A percentile compares a stretch with the other conserved stretches of the same genome.
phyloP scores from a whole-genome alignment of 2,113 vertebrate species.

The Lophius piscatorius region DNA sequence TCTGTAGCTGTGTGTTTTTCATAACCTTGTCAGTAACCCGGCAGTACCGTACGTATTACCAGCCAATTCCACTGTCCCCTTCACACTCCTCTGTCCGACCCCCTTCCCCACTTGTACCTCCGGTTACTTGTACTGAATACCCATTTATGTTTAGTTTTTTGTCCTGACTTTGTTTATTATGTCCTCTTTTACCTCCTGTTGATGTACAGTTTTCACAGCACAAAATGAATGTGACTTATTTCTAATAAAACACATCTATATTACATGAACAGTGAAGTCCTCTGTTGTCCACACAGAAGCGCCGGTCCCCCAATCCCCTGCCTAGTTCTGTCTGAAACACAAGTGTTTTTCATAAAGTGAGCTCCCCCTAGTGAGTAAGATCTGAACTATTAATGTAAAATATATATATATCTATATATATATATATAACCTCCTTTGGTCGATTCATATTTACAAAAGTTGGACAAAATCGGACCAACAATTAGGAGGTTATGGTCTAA shows the following conservation, averaged over 20 bases:
- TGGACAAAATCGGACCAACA: no score
- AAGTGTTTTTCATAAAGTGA: no score
- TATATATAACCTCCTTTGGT: no score
- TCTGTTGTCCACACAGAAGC: background rate
- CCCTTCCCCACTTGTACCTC: constrained; percentile 53
- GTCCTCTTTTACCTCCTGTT: constrained; percentile 72
- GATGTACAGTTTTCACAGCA: constrained; percentile 92
- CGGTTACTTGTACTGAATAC: constrained; percentile 57
- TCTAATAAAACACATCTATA: constrained; percentile 85
- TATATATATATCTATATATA: no score
- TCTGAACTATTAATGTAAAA: no score
- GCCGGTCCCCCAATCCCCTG: no score
- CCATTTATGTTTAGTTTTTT: constrained; percentile 67
- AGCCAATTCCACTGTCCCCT: constrained; percentile 55
- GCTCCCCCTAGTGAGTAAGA: no score
- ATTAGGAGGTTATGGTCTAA: no score
- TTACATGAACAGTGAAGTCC: constrained; percentile 43
- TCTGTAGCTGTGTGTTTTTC: constrained; percentile 84
- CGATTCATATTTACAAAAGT: no score
- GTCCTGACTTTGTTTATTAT: constrained; percentile 63
- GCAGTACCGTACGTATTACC: constrained; percentile 68
- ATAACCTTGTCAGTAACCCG: constrained; percentile 76
- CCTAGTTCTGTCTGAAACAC: no score
- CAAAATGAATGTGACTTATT: constrained; percentile 91
- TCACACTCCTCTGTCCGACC: constrained; percentile 38